These are phyloP conservation scores for Hirtodrosophila alboralis DNA, from an alignment of 2,888 invertebrate species.

Conservation along the genomic window DNA sequence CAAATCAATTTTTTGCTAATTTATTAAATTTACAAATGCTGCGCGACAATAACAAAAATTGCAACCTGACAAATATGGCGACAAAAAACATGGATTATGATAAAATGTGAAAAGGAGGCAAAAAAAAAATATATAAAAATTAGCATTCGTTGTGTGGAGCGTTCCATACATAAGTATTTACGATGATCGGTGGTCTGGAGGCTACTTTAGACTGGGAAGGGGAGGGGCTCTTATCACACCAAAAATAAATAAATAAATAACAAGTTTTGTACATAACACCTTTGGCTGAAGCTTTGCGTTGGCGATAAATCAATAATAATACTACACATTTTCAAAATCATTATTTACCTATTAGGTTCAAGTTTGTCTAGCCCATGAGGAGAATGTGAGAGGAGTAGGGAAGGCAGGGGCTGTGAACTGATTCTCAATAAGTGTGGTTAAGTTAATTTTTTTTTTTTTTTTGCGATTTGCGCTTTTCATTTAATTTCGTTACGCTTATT, in stretches of 20 bases:
- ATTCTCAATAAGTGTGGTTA: conserved; percentile 68
- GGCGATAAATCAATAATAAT: conserved; percentile 76
- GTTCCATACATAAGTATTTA: conserved; percentile 3
- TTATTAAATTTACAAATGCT: conserved; percentile 74
- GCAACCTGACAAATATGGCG: conserved; percentile 62
- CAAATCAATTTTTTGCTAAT: conserved; percentile 78
- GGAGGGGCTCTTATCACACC: conserved; percentile 70
- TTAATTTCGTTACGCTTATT: conserved; percentile 69
- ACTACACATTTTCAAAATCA: conserved; percentile 58
- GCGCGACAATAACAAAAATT: conserved; percentile 62
- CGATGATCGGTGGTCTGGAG: conserved; percentile 13
- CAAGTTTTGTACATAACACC: conserved; percentile 71
- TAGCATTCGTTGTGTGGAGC: conserved; percentile 58
- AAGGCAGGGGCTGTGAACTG: conserved; percentile 19
- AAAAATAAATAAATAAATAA: conserved; percentile 78
- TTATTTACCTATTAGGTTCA: conserved; percentile 60
- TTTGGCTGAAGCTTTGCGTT: conserved; percentile 46
- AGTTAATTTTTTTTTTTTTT: conserved; percentile 31
- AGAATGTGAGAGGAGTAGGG: not conserved
- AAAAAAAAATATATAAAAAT: too few species aligned
- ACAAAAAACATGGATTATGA: conserved; percentile 43
- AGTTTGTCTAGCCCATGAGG: conserved; percentile 22
- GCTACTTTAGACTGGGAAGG: too few species aligned
- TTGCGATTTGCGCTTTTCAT: conserved; percentile 70
- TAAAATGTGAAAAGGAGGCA: conserved; percentile 47